These are phyloP conservation scores for Hylomyscus alleni DNA, from an alignment of 2,797 vertebrate species.

Conservation along the genomic window DNA sequence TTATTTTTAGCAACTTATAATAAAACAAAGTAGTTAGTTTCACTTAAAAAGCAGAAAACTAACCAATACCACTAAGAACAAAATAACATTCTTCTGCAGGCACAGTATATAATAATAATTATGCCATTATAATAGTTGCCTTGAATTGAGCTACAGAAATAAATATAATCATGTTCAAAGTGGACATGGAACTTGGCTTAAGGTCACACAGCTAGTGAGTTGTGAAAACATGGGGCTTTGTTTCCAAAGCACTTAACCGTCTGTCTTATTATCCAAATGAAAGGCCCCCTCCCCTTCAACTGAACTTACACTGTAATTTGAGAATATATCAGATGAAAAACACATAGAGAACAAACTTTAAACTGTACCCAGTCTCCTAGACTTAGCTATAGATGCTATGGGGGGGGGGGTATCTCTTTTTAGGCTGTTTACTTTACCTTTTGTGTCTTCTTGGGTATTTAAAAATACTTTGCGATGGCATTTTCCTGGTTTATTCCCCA, in stretches of 20 bases:
- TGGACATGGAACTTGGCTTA: not conserved
- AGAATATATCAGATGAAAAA: constrained; percentile 1
- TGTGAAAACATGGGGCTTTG: not conserved
- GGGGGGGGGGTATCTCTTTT: not conserved
- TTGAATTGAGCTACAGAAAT: constrained; percentile 35
- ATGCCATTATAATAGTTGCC: not conserved
- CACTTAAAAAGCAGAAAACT: not conserved
- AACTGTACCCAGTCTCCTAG: not conserved
- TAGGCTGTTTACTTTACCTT: constrained; percentile 21
- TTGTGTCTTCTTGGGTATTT: constrained; percentile 30
- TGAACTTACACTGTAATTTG: not conserved
- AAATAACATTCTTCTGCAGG: not conserved
- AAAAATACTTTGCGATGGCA: not conserved
- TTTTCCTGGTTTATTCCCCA: constrained; percentile 22
- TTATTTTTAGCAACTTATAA: constrained; percentile 41
- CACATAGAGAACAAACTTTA: not conserved
- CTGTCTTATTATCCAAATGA: not conserved
- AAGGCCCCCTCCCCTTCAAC: not conserved
- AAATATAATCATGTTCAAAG: not conserved
- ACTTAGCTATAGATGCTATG: not conserved
- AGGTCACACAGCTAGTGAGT: not conserved
- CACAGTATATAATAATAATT: not conserved
- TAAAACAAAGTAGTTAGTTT: not conserved
- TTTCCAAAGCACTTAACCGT: not conserved
- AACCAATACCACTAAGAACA: not conserved